A percentile compares a stretch with the other conserved stretches of the same genome.
Conservation (phyloP, 2,888 invertebrate species). For the Xestoiulus laeticollis region DNA sequence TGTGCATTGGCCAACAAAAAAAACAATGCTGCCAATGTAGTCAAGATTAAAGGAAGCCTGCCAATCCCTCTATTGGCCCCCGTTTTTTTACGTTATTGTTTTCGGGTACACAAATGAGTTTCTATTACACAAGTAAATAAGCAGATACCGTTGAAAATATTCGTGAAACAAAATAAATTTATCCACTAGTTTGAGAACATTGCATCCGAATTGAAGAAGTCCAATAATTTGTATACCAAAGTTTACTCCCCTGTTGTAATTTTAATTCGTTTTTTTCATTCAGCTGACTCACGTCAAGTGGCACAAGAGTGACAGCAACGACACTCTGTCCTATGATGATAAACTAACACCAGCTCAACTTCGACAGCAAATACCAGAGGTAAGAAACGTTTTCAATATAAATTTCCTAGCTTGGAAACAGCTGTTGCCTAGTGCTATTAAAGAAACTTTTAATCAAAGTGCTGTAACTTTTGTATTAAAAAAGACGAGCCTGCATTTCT, state of each 20-base stretch:
- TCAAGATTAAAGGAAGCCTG: too few relatives aligned
- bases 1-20: too few relatives aligned
- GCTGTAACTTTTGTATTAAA: background rate
- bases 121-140: too few relatives aligned
- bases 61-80: too few relatives aligned
- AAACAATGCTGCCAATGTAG: too few relatives aligned
- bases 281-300: constrained; percentile 54
- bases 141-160: too few relatives aligned
- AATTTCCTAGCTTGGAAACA: background rate
- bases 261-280: background rate
- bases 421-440: background rate
- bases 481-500: background rate
- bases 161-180: too few relatives aligned
- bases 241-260: background rate
- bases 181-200: too few relatives aligned
- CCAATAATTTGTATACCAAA: background rate
- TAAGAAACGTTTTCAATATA: constrained; percentile 57
- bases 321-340: constrained; percentile 63
- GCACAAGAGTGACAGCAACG: constrained; percentile 59
- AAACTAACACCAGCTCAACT: constrained; percentile 64
- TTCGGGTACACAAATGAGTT: background rate
- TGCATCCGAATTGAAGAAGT: too few relatives aligned
- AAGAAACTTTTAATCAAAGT: background rate
- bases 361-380: constrained; percentile 63
- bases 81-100: too few relatives aligned